Conservation (phyloP, 2,113 vertebrate genomes). For the Maylandia zebra region DNA sequence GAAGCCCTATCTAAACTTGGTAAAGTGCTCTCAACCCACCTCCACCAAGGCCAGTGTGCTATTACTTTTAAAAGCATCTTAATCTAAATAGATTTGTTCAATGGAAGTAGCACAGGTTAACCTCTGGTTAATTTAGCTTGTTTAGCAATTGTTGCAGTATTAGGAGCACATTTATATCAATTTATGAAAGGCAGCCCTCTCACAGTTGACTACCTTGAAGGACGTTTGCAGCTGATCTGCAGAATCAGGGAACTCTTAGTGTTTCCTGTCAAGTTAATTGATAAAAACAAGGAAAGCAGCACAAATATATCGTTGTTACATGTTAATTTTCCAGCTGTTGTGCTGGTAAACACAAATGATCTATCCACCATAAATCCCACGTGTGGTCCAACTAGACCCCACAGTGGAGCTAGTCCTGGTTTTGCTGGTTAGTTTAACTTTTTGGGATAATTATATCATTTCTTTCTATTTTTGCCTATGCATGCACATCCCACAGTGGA, state of each 20-base stretch:
- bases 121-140: not conserved
- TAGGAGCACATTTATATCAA: not conserved
- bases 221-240: not conserved
- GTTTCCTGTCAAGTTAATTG: not conserved
- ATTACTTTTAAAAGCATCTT: rapidly evolving
- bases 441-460: not conserved
- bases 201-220: not conserved
- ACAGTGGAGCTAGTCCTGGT: not conserved
- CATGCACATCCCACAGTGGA: not conserved
- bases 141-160: not conserved
- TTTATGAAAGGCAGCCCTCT: not conserved
- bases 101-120: not conserved
- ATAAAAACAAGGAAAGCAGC: not conserved
- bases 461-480: not conserved
- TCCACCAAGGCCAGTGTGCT: rapidly evolving
- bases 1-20: not conserved
- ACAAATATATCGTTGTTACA: not conserved
- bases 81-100: not conserved
- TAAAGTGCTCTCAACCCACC: not conserved
- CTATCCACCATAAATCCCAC: not conserved
- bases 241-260: not conserved
- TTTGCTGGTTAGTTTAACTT: not conserved
- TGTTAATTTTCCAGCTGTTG: not conserved
- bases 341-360: not conserved
- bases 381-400: not conserved